phyloP scores from a whole-genome alignment of 2,113 vertebrate species.

The Pedetes capensis region DNA sequence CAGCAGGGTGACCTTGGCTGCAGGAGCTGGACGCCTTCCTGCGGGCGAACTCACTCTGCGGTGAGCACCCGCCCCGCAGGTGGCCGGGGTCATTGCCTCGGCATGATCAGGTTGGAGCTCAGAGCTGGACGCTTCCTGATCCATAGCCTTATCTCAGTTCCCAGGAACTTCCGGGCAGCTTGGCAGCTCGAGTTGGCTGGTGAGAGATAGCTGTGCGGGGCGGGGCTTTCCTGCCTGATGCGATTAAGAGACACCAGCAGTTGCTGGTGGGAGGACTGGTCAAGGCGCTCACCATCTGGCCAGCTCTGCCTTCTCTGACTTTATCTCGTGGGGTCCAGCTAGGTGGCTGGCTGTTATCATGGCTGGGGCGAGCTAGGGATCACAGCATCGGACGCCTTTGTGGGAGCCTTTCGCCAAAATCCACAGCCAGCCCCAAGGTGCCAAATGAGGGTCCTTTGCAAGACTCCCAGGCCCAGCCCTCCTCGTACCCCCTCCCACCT shows the following conservation, averaged over 20 bases:
- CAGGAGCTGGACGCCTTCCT: not conserved
- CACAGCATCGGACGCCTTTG: not conserved
- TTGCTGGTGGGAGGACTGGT: constrained; percentile 14
- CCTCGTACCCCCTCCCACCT: not conserved
- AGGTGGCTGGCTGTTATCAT: not conserved
- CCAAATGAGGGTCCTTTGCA: not conserved
- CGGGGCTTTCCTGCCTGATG: constrained; percentile 33
- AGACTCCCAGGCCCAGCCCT: not conserved
- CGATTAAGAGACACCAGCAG: constrained; percentile 30
- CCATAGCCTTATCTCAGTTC: constrained; percentile 47
- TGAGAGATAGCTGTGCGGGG: not conserved
- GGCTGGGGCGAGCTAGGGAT: not conserved
- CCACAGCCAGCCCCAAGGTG: not conserved
- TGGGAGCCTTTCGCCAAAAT: not conserved
- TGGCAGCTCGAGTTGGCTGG: not conserved
- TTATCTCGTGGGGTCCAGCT: not conserved
- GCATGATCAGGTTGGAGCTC: constrained; percentile 21
- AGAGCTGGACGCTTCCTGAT: not conserved
- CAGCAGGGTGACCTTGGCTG: not conserved
- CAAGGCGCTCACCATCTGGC: not conserved
- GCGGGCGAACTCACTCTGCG: not conserved
- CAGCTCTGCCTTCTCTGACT: not conserved
- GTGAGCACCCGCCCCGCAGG: not conserved
- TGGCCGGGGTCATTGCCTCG: not conserved
- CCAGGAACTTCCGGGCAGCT: constrained; percentile 54